These are phyloP conservation scores for Eupristina koningsbergeri DNA, from an alignment of 1,140 invertebrate genomes.

Conservation along the genomic window DNA sequence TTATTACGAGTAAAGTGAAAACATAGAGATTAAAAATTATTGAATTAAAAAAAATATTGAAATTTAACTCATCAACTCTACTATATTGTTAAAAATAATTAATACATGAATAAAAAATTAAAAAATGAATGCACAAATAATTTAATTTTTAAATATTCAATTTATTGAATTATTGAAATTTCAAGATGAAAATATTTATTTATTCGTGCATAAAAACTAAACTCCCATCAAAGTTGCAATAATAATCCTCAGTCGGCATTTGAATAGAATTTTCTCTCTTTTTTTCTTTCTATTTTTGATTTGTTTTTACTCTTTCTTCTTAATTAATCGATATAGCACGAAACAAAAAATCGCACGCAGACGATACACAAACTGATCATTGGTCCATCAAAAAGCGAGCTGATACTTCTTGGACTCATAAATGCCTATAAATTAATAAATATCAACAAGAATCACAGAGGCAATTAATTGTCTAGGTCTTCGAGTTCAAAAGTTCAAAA, in stretches of 20 bases:
- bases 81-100: no score
- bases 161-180: no score
- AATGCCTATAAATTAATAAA: slow-evolving; percentile 20
- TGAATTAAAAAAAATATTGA: no score
- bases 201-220: neutral
- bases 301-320: no score
- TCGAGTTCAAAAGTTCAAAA: neutral
- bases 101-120: no score
- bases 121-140: no score
- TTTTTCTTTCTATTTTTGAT: neutral
- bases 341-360: neutral
- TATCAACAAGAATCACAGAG: neutral
- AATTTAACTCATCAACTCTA: no score
- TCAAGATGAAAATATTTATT: neutral
- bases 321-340: neutral
- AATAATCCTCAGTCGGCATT: neutral
- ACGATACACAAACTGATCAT: neutral
- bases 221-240: neutral
- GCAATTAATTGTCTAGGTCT: neutral
- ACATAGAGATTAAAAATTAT: no score
- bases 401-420: neutral
- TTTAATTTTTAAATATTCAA: no score
- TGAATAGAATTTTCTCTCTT: neutral
- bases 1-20: no score
- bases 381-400: neutral